Percentiles rank a stretch among this genome's conserved stretches.
phyloP scores from a whole-genome alignment of 2,888 invertebrate genomes.

The Drosophila setosimentum region DNA sequence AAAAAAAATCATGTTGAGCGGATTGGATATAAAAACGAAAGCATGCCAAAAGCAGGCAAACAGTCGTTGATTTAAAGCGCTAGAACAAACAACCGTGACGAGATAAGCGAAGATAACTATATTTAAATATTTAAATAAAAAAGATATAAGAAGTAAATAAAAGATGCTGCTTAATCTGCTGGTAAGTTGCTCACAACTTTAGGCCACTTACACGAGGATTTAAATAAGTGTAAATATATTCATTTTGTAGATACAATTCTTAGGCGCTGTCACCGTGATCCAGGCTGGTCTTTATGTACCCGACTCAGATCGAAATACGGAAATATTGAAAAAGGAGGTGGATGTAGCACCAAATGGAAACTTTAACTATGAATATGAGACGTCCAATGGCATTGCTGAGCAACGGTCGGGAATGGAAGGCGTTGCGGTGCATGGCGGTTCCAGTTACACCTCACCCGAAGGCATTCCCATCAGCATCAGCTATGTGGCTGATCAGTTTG shows the following conservation, averaged over 20 bases:
- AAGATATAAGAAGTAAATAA: conserved; percentile 8
- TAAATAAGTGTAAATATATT: background rate
- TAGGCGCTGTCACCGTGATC: conserved; percentile 26
- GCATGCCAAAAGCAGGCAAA: conserved; percentile 61
- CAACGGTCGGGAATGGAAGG: conserved; percentile 71
- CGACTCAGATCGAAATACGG: conserved; percentile 70
- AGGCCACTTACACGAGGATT: conserved; percentile 28
- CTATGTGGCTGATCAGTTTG: conserved; percentile 79
- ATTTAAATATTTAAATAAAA: conserved; percentile 8
- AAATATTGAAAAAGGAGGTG: conserved; percentile 67
- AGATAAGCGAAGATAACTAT: conserved; percentile 8
- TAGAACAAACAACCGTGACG: conserved; percentile 49
- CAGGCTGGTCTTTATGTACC: conserved; percentile 55
- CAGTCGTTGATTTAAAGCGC: conserved; percentile 62
- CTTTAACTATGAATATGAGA: conserved; percentile 77
- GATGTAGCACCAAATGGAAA: conserved; percentile 71
- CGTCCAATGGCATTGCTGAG: conserved; percentile 78
- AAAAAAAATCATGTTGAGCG: conserved; percentile 42
- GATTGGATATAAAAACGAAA: conserved; percentile 73
- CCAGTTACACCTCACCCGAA: conserved; percentile 79
- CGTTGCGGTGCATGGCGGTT: conserved; percentile 69
- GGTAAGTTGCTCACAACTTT: conserved; percentile 41
- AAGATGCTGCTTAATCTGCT: conserved; percentile 46
- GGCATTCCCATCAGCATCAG: conserved; percentile 70
- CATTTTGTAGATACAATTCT: conserved; percentile 45